Evolutionary conservation across 1,140 invertebrate species (phyloP), one percentile per base, ranked within the genome.

Genomic region (Pachypeltis micranthus): DNA sequence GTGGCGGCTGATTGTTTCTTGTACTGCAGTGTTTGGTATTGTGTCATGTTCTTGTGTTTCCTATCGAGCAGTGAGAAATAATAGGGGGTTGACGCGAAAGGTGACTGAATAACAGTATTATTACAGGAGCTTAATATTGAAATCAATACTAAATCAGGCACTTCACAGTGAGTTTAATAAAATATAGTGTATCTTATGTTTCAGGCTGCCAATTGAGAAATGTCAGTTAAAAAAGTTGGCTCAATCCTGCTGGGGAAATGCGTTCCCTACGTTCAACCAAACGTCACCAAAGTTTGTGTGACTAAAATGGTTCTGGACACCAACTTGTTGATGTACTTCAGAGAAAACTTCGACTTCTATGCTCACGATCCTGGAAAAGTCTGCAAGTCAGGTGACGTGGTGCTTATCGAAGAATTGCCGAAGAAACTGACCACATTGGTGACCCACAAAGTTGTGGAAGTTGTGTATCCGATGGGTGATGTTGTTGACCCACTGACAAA

Each of bases 381-480:
- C 25, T 90, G 87, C 70, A 91, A 91, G 77, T 79, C 82, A 29
- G 90, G 90, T 10, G 90, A 93, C 71, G 79, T 88, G 39, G 87
- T 91, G 19, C 74, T 93, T 44, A 84, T 92, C 67, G 77, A 90
- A 72, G 78, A 81, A 66, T 72, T 93, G 27, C 82, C 85, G 12
- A 70, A 84, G 61, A 86, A 83, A 73, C 65, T 90, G 61, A 88
- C 88, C 0, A 82, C 82, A 56, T 73, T 88, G 14, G 88, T 93
- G 2, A 85, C 85, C 4, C 89, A 93, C 68, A 78, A 84, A 75
- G 80, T 93, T 1, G 76, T 87, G 69, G 83, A 91, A 72, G 80
- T 92, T 16, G 79, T 93, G 25, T 89, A 88, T 74, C 85, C 85
- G 21, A 76, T 85, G 66, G 91, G 91, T 66, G 88, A 93, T 76